Conservation (phyloP, 2,888 invertebrate species). For the Hipparchia semele region DNA sequence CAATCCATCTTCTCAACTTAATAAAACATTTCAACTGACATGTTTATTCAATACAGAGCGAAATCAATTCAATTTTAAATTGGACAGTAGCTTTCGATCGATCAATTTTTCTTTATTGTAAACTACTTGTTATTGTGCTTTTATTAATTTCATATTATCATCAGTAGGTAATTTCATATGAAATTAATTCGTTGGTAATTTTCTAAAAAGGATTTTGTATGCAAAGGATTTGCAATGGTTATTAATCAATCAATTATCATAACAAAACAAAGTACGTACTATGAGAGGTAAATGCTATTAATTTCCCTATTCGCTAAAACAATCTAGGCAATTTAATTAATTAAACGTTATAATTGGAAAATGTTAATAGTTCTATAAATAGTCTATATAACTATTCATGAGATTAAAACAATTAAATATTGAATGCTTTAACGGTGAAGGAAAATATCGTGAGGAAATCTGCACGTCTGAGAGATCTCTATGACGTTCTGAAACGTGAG, state of each 20-base stretch:
- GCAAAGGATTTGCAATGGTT: slow-evolving; percentile 3
- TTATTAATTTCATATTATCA: not conserved
- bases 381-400: not conserved
- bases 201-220: slow-evolving; percentile 4
- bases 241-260: not conserved
- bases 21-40: not conserved
- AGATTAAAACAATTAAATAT: not conserved
- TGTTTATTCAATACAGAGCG: not conserved
- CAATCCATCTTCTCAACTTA: not conserved
- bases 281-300: not conserved
- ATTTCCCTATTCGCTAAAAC: slow-evolving; percentile 7
- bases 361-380: no score
- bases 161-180: not conserved
- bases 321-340: not conserved
- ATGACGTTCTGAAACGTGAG: no score
- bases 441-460: not conserved
- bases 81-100: not conserved
- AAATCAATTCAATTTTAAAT: not conserved
- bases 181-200: not conserved
- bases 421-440: not conserved
- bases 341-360: not conserved
- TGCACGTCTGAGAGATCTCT: no score
- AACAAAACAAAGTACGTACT: not conserved
- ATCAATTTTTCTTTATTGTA: not conserved
- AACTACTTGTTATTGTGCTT: not conserved